These are phyloP conservation scores for Sussaba pulchella DNA, from an alignment of 2,888 invertebrate species.

Conservation along the genomic window DNA sequence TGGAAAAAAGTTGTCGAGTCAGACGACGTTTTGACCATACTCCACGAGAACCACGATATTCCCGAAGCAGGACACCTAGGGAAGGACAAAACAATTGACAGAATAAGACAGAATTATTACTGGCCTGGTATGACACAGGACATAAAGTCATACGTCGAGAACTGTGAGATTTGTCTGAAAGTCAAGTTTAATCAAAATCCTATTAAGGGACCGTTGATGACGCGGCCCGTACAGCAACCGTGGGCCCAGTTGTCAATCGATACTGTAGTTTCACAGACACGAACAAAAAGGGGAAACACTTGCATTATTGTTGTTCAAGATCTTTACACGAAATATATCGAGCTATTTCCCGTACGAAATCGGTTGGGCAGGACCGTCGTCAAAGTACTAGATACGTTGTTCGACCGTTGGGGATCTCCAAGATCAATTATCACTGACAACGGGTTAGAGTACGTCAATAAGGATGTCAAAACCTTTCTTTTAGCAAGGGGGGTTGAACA, in stretches of 20 bases:
- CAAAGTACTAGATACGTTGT: conserved; percentile 49
- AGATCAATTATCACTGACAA: conserved; percentile 55
- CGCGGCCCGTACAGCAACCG: conserved; percentile 35
- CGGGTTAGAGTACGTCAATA: conserved; percentile 37
- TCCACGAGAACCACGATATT: conserved; percentile 52
- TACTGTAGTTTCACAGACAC: conserved; percentile 36
- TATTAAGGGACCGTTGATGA: conserved; percentile 32
- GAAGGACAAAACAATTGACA: conserved; percentile 55
- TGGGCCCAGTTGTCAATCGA: conserved; percentile 53
- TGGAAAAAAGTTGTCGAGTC: conserved; percentile 40
- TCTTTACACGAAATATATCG: conserved; percentile 11
- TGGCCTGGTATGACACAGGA: conserved; percentile 58
- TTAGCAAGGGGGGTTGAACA: conserved; percentile 46
- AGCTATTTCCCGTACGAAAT: neutral
- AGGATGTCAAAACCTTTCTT: conserved; percentile 43
- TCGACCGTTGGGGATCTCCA: conserved; percentile 62
- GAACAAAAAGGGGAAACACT: conserved; percentile 19
- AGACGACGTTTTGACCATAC: conserved; percentile 27
- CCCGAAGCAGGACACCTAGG: conserved; percentile 57
- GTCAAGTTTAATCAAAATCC: conserved; percentile 54
- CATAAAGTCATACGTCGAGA: conserved; percentile 51
- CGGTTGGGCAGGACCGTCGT: conserved; percentile 22
- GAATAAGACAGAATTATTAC: conserved; percentile 54
- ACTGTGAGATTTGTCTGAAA: conserved; percentile 49
- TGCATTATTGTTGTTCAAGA: conserved; percentile 10